Conservation (phyloP, 2,113 vertebrate species). For the Mustela lutreola region DNA sequence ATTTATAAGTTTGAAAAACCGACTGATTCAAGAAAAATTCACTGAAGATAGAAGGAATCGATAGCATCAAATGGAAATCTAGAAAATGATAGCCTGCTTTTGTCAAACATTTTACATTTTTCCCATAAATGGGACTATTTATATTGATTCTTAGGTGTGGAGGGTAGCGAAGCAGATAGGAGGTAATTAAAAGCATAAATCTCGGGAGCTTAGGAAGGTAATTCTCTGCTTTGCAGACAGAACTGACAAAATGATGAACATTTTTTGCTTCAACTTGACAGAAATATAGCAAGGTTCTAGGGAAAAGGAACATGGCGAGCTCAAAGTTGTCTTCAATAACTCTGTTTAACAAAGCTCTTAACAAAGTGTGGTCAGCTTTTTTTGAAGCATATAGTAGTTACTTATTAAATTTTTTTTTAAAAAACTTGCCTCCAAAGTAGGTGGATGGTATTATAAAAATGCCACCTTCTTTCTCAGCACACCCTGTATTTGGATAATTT, state of each 20-base stretch:
- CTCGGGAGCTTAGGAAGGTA: conserved; percentile 86
- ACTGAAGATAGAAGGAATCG: conserved; percentile 75
- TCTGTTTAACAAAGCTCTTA: conserved; percentile 82
- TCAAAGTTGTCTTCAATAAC: conserved; percentile 81
- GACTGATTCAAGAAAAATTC: conserved; percentile 65
- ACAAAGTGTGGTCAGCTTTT: conserved; percentile 71
- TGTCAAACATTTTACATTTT: conserved; percentile 86
- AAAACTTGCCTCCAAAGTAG: conserved; percentile 18
- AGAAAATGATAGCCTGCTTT: conserved; percentile 81
- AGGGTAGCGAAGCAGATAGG: conserved; percentile 86
- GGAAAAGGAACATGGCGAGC: conserved; percentile 75
- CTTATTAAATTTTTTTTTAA: neutral
- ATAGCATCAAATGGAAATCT: conserved; percentile 83
- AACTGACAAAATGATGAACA: conserved; percentile 91
- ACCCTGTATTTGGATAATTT: conserved; percentile 53
- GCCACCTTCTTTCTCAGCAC: neutral
- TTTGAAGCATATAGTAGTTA: conserved; percentile 69
- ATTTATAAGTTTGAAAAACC: conserved; percentile 72
- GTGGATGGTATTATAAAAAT: conserved; percentile 17
- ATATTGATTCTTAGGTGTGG: conserved; percentile 87
- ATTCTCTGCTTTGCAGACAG: conserved; percentile 88
- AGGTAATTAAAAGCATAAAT: conserved; percentile 92
- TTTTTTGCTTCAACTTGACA: conserved; percentile 87
- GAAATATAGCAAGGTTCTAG: conserved; percentile 86
- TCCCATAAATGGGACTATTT: conserved; percentile 87